These are phyloP conservation scores for Pammene fasciana DNA, from an alignment of 2,888 invertebrate species.

Conservation along the genomic window DNA sequence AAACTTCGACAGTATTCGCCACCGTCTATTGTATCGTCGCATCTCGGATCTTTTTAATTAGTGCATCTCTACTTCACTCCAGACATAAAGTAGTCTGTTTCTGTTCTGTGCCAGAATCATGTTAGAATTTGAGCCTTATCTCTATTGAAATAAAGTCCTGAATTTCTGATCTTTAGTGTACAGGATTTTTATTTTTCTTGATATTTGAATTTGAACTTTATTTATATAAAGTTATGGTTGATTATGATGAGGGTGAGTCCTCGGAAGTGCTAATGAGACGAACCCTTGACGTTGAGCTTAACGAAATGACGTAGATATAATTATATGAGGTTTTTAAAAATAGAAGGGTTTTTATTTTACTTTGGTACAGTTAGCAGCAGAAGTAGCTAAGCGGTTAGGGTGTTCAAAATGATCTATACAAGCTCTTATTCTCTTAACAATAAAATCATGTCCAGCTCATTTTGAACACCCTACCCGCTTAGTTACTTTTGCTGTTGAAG, in stretches of 20 bases:
- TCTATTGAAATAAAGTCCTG: not conserved
- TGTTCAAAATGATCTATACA: no score
- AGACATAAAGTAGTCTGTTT: slow-evolving; percentile 5
- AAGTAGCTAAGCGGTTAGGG: no score
- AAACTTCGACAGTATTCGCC: no score
- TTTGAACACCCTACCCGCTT: no score
- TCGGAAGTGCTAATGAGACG: slow-evolving; percentile 71
- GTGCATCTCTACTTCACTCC: slow-evolving; percentile 31
- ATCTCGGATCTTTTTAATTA: slow-evolving; percentile 40
- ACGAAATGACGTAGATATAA: slow-evolving; percentile 40
- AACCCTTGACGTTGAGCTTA: slow-evolving; percentile 53
- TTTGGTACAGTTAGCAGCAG: no score
- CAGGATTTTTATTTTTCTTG: slow-evolving; percentile 1
- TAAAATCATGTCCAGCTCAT: no score
- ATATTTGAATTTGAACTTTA: not conserved
- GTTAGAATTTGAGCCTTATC: not conserved
- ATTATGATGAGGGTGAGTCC: slow-evolving; percentile 44
- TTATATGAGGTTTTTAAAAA: slow-evolving; percentile 41
- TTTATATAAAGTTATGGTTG: not conserved
- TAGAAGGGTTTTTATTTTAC: slow-evolving; percentile 22
- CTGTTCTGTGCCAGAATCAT: not conserved
- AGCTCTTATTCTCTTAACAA: no score
- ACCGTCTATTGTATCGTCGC: slow-evolving; percentile 27
- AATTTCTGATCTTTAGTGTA: not conserved
- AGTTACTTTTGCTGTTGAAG: no score